phyloP scores from a whole-genome alignment of 2,888 invertebrate species.

The Phanerotoma sp. region DNA sequence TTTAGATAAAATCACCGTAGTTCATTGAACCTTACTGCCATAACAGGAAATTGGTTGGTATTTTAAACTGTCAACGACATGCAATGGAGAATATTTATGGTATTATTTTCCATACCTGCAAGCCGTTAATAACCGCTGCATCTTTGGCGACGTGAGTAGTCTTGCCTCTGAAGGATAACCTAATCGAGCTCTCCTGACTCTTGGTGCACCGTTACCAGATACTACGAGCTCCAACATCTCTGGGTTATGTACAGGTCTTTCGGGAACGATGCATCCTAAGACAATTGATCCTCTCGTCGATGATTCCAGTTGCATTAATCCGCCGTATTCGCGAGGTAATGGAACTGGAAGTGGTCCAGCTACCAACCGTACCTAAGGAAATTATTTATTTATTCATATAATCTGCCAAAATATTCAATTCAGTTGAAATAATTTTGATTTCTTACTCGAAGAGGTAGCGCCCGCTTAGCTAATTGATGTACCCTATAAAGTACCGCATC shows the following conservation, averaged over 20 bases:
- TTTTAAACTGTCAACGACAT: constrained; percentile 8
- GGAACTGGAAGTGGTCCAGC: constrained; percentile 56
- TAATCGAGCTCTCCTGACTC: constrained; percentile 51
- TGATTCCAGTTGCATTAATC: constrained; percentile 56
- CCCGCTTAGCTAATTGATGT: constrained; percentile 58
- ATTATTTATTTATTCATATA: too few species aligned
- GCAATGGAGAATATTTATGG: background rate
- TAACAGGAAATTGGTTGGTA: background rate
- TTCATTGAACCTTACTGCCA: constrained; percentile 1
- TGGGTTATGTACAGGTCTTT: constrained; percentile 54
- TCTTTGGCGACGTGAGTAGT: constrained; percentile 58
- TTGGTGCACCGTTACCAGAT: constrained; percentile 52
- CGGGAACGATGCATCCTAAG: constrained; percentile 59
- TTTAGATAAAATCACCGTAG: constrained; percentile 4
- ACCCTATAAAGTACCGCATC: constrained; percentile 59
- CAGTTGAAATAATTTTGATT: constrained; percentile 1
- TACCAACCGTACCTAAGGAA: constrained; percentile 57
- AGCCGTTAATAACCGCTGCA: constrained; percentile 58
- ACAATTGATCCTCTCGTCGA: constrained; percentile 58
- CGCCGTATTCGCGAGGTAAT: constrained; percentile 53
- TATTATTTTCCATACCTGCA: constrained; percentile 51
- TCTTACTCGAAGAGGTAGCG: constrained; percentile 57
- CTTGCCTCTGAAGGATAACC: constrained; percentile 57
- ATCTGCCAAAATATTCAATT: too few species aligned
- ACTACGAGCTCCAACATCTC: constrained; percentile 56